Evolutionary conservation across 1,140 invertebrate species (phyloP).

Genomic region (Diabrotica undecimpunctata): DNA sequence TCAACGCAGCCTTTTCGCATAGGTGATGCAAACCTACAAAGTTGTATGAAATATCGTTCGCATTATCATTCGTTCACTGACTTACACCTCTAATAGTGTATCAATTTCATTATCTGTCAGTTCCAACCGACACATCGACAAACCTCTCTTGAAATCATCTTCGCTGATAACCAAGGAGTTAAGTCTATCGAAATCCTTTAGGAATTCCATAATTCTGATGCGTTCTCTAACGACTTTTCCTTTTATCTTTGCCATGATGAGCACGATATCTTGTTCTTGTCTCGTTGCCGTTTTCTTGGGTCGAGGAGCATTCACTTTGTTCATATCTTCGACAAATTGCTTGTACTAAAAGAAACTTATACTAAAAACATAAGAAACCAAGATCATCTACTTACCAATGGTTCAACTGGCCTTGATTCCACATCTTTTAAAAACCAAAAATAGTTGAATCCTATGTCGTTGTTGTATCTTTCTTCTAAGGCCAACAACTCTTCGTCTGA

Average conservation of each 20-base stretch:
- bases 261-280: constrained; percentile 59
- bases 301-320: constrained; percentile 42
- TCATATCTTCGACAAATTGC: constrained; percentile 41
- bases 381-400: constrained; percentile 38
- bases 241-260: constrained; percentile 67
- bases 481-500: constrained; percentile 60
- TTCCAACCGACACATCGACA: constrained; percentile 58
- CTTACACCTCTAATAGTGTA: constrained; percentile 59
- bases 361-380: no score
- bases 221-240: constrained; percentile 64
- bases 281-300: constrained; percentile 32
- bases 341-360: constrained; percentile 29
- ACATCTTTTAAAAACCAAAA: constrained; percentile 61
- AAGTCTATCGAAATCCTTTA: constrained; percentile 58
- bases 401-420: constrained; percentile 45
- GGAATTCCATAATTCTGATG: constrained; percentile 60
- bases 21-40: constrained; percentile 57
- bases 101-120: constrained; percentile 58
- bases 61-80: constrained; percentile 15
- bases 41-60: neutral
- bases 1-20: constrained; percentile 55
- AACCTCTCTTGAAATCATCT: constrained; percentile 60
- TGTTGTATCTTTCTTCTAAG: constrained; percentile 62
- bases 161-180: constrained; percentile 58
- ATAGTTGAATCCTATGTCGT: constrained; percentile 69